These are phyloP conservation scores for Paramisgurnus dabryanus DNA, from an alignment of 2,113 vertebrate genomes.

Conservation along the genomic window DNA sequence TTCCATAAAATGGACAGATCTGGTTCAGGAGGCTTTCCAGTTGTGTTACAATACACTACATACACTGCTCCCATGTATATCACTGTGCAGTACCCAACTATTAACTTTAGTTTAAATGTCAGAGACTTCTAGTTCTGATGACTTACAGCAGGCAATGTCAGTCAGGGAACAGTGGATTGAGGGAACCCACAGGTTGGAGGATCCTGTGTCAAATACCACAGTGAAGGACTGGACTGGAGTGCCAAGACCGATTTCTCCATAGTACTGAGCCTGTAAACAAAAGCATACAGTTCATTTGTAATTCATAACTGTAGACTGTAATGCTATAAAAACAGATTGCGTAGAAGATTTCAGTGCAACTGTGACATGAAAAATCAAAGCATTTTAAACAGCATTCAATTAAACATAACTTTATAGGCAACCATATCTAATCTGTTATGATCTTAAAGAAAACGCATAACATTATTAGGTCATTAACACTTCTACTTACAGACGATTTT, in stretches of 20 bases:
- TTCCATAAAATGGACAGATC: too few relatives aligned
- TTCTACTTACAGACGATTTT: too few relatives aligned
- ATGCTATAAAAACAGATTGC: too few relatives aligned
- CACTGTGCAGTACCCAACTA: neutral
- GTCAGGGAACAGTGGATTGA: conserved; percentile 82
- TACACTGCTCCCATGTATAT: neutral
- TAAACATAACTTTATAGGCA: too few relatives aligned
- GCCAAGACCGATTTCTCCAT: conserved; percentile 83
- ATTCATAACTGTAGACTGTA: neutral
- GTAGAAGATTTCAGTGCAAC: too few relatives aligned
- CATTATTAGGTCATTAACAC: too few relatives aligned
- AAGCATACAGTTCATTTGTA: neutral
- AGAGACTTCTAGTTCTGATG: neutral
- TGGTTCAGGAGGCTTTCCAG: too few relatives aligned
- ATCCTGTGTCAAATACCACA: conserved; percentile 95
- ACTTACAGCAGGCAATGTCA: conserved; percentile 93
- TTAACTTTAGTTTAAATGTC: neutral
- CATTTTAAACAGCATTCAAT: too few relatives aligned
- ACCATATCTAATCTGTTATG: too few relatives aligned
- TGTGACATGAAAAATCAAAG: too few relatives aligned
- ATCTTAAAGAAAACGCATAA: too few relatives aligned
- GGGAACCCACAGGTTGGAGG: conserved; percentile 97
- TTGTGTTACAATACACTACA: too few relatives aligned
- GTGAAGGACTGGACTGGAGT: conserved; percentile 87
- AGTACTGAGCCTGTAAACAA: conserved; percentile 89